Base-by-base conservation (phyloP, 2,888 invertebrate species). In the Dendrolimus pini region DNA sequence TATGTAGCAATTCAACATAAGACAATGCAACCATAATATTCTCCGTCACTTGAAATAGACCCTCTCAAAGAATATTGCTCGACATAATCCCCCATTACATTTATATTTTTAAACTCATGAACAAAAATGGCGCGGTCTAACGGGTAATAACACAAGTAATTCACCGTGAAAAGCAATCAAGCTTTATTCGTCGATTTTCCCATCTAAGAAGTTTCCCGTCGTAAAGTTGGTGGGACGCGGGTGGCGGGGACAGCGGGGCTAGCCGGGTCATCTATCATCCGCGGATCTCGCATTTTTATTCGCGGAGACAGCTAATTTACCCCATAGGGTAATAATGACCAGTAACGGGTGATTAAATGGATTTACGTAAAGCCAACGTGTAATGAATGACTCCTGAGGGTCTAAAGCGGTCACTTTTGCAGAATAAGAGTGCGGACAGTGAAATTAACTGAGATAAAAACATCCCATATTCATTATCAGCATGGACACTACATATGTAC, bases 91-190 rank as follows among this genome's bases (percentile, higher is more conserved):
- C 18, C 3, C 18, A 18, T 18, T 14, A 14, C 14, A 14, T 14
- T 14, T 14, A 14, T 14, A 14, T 14, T 14, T 14, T 14, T 14
- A 14, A 14, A 30, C 30, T 30, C 30, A 30, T 30, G 9, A 9
- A 47, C 12, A 10, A 47, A 47, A 47, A 47, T 47, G 9, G 9
- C 7, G 47, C 12, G 47, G 47, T 47, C 47, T 12, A 12, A 47
- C 9, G 47, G 64, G 61, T 54, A 70, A 63, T 61, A 62, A 62
- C 58, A 59, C 62, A 59, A 62, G 62, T 59, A 61, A 64, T 64
- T 61, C 56, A 41, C 54, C 58, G 62, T 61, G 62, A 61, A 61
- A 63, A 61, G 60, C 55, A 60, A 66, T 64, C 59, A 61, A 55
- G 52, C 56, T 59, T 66, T 60, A 59, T 60, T 61, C 41, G 13